Evolutionary conservation across 2,113 vertebrate species (phyloP).

Genomic region (Sterrhoptilus dennistouni): DNA sequence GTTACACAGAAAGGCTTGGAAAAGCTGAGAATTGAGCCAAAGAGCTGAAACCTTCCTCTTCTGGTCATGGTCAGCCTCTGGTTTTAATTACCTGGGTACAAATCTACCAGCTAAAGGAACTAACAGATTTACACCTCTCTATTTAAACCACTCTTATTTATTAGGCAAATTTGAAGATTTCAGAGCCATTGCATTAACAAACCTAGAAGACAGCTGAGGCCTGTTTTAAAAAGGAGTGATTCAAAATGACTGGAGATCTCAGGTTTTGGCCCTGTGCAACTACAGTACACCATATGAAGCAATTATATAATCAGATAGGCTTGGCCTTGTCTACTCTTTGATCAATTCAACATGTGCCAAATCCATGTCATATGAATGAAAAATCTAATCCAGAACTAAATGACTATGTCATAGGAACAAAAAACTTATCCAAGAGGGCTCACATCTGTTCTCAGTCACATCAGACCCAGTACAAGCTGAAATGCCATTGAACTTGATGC

Average conservation of each 20-base stretch:
- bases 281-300: not conserved
- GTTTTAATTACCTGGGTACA: not conserved
- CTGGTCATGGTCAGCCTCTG: not conserved
- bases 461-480: not conserved
- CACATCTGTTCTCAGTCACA: slow-evolving; percentile 36
- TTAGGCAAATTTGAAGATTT: not conserved
- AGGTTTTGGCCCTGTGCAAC: not conserved
- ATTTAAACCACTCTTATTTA: not conserved
- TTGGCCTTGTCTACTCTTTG: not conserved
- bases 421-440: not conserved
- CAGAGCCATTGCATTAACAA: not conserved
- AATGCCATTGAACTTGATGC: not conserved
- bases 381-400: not conserved
- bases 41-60: not conserved
- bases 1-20: not conserved
- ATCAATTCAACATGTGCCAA: slow-evolving; percentile 11
- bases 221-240: not conserved
- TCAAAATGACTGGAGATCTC: not conserved
- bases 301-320: not conserved
- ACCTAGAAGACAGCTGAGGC: not conserved
- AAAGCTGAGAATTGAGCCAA: not conserved
- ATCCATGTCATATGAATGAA: not conserved
- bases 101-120: not conserved
- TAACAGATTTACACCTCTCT: not conserved
- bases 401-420: not conserved